Conservation (phyloP, 1,140 invertebrate species). For the Drosophila malerkotliana region DNA sequence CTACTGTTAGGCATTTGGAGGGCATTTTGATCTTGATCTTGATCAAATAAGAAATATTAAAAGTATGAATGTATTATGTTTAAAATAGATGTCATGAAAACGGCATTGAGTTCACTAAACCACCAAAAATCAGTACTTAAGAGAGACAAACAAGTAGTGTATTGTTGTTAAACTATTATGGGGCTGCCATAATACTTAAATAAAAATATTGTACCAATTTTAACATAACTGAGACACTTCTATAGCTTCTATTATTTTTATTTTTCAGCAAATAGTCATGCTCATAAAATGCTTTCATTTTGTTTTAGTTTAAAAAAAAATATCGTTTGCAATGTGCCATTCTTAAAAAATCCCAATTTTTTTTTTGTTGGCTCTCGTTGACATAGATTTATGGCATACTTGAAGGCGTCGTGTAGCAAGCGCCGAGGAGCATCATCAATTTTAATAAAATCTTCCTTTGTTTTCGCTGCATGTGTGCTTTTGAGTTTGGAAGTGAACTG, state of each 20-base stretch:
- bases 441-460: slow-evolving; percentile 39
- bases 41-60: no score
- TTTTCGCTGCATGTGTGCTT: slow-evolving; percentile 37
- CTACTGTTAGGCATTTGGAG: no score
- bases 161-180: slow-evolving; percentile 1
- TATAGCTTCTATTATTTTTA: neutral
- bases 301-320: neutral
- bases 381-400: slow-evolving; percentile 45
- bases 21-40: no score
- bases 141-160: no score
- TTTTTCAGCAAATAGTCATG: neutral
- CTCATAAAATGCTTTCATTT: no score
- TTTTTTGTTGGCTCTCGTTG: slow-evolving; percentile 29
- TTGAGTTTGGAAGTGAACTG: neutral
- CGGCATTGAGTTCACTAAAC: no score
- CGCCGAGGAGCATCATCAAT: slow-evolving; percentile 44
- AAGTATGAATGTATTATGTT: no score
- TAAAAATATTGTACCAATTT: no score
- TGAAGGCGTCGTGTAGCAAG: slow-evolving; percentile 29
- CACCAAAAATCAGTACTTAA: no score
- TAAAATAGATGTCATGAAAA: no score
- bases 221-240: no score
- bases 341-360: slow-evolving; percentile 26
- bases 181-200: neutral
- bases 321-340: slow-evolving; percentile 4